Conservation (phyloP, 2,113 vertebrate genomes). For the Stictonetta naevosa region DNA sequence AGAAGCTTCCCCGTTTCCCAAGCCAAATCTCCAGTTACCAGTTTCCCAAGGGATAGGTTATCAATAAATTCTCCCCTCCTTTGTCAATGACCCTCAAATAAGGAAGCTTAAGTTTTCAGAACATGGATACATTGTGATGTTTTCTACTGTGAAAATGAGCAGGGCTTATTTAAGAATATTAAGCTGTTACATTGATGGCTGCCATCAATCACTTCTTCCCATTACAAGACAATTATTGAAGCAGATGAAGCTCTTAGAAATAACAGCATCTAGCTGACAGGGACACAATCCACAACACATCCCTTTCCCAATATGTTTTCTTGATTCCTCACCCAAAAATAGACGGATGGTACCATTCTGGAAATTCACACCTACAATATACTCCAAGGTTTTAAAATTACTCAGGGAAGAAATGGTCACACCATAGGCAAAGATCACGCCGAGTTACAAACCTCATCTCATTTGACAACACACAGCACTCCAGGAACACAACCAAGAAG, state of each 20-base stretch:
- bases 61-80: background rate
- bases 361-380: background rate
- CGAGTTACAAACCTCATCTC: background rate
- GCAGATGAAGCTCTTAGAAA: conserved; percentile 20
- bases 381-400: background rate
- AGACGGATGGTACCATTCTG: background rate
- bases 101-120: background rate
- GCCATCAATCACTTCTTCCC: conserved; percentile 20
- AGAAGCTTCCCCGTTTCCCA: background rate
- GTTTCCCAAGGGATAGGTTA: background rate
- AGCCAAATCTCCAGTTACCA: background rate
- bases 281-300: background rate
- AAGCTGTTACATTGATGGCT: background rate
- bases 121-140: background rate
- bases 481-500: background rate
- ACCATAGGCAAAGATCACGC: background rate
- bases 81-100: background rate
- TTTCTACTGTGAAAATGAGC: background rate
- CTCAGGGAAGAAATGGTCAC: background rate
- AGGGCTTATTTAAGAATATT: background rate
- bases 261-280: background rate
- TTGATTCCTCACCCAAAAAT: background rate
- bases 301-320: background rate
- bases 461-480: background rate
- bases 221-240: conserved; percentile 22